Evolutionary conservation across 1,140 invertebrate genomes (phyloP), one percentile per base, ranked within the genome.

Genomic region (Drosophila ananassae): DNA sequence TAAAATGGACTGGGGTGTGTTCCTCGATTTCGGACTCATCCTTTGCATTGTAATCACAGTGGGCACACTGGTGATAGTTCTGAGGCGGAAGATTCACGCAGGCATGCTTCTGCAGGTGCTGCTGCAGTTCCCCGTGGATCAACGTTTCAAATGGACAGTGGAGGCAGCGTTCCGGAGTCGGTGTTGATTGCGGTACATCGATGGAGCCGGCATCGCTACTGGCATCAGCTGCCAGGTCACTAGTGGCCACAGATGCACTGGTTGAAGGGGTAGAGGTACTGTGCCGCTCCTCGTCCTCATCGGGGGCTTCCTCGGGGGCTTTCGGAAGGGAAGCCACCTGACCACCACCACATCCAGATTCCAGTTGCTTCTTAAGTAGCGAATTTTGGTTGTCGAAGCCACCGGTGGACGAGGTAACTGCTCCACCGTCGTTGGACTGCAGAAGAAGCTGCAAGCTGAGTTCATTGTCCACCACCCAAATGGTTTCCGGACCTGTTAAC

Each of bases 11-110:
- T 0, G 73, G 56, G 2, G 75, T 90, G 57, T 92, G 91, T 48
- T 91, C 85, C 17, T 89, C 89, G 21, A 92, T 63, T 10, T 82
- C 58, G 0, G 73, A 13, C 21, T 87, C 78, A 1, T 73, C 73
- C 4, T 12, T 24, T 0, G 96, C 96, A 28, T 95, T 94, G 91
- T 97, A 98, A 84, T 96, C 95, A 92, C 97, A 98, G 68, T 95
- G 94, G n/a, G 94, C 94, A 84, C 97, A 98, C 67, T 95, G 95
- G 81, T 95, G 94, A 17, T 94, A 93, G 22, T 94, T 95, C 17
- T 94, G 93, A 1, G 57, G 44, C 1, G 95, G 94, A 0, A 95
- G 95, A 62, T 96, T 95, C 48, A 96, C 90, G 6, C 94, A 94
- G 81, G 94, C 93, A 73, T 97, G 96, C 81, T 96, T 96, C 56